Evolutionary conservation across 2,113 vertebrate species (phyloP).

Genomic region (Limanda limanda): DNA sequence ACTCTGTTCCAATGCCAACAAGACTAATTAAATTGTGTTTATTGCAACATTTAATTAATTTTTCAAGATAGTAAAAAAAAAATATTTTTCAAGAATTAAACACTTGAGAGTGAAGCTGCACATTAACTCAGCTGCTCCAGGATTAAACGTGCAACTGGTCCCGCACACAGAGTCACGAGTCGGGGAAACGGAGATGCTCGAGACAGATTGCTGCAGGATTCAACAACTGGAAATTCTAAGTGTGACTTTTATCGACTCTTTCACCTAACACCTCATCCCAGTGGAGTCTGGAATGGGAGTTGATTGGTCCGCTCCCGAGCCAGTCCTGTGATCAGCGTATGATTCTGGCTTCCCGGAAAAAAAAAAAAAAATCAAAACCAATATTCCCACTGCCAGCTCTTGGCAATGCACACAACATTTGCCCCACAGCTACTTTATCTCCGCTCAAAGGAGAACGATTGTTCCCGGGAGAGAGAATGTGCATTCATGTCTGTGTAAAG

Average conservation of each 20-base stretch:
- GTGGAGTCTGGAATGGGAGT: constrained; percentile 26
- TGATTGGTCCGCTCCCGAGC: constrained; percentile 43
- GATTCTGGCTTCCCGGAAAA: constrained; percentile 31
- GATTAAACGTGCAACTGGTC: constrained; percentile 33
- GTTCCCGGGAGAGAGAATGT: neutral
- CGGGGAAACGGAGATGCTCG: constrained; percentile 9
- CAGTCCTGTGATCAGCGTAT: constrained; percentile 30
- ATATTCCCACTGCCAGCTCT: constrained; percentile 27
- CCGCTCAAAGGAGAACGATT: constrained; percentile 1
- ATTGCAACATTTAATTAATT: neutral
- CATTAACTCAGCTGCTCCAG: neutral
- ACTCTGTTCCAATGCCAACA: neutral
- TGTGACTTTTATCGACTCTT: constrained; percentile 53
- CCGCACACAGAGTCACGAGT: constrained; percentile 24
- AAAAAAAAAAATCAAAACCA: constrained; percentile 22
- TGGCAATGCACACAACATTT: constrained; percentile 21
- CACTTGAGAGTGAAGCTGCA: constrained; percentile 9
- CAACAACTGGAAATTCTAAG: constrained; percentile 45
- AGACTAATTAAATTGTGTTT: neutral
- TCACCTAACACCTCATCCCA: constrained; percentile 38
- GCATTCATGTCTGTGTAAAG: constrained; percentile 6
- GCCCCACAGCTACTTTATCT: constrained; percentile 15
- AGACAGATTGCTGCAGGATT: constrained; percentile 18
- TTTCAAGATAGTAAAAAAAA: neutral
- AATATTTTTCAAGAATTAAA: neutral